These are phyloP conservation scores for Toxotes jaculatrix DNA, from an alignment of 2,113 vertebrate species.

Conservation along the genomic window DNA sequence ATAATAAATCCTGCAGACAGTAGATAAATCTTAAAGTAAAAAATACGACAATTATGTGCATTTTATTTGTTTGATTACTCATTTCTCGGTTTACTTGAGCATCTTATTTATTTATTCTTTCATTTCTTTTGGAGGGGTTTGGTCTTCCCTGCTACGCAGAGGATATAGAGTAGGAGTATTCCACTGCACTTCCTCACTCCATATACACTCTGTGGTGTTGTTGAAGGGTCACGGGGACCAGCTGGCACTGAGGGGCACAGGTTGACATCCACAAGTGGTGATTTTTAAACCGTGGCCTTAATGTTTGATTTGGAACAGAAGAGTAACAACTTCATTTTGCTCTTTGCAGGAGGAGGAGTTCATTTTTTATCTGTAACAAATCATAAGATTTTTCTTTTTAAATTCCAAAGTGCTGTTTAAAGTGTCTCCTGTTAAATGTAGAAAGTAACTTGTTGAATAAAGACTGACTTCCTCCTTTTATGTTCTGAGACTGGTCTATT, in stretches of 20 bases:
- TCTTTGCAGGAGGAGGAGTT: slow-evolving; percentile 82
- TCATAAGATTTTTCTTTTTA: slow-evolving; percentile 50
- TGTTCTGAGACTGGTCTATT: slow-evolving; percentile 45
- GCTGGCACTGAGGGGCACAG: slow-evolving; percentile 57
- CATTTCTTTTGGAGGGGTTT: not conserved
- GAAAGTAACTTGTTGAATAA: slow-evolving; percentile 69
- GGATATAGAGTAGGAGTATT: not conserved
- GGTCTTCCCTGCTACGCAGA: not conserved
- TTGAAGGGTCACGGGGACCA: slow-evolving; percentile 44
- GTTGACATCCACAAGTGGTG: slow-evolving; percentile 46
- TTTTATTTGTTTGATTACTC: not conserved
- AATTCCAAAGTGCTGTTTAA: slow-evolving; percentile 9
- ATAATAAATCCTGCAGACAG: not conserved
- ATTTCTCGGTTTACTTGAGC: not conserved
- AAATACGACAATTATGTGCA: not conserved
- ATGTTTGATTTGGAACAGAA: slow-evolving; percentile 23
- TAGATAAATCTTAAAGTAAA: slow-evolving; percentile 3
- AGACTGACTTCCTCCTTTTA: slow-evolving; percentile 40
- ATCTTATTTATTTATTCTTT: slow-evolving; percentile 1
- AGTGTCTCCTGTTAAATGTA: slow-evolving; percentile 47
- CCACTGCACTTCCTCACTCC: not conserved
- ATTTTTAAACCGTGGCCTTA: not conserved
- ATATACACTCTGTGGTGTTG: slow-evolving; percentile 43
- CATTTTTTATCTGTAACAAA: slow-evolving; percentile 84
- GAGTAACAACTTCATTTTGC: slow-evolving; percentile 57